Base-by-base conservation (phyloP, 2,888 invertebrate genomes). In the Globia sparganii region DNA sequence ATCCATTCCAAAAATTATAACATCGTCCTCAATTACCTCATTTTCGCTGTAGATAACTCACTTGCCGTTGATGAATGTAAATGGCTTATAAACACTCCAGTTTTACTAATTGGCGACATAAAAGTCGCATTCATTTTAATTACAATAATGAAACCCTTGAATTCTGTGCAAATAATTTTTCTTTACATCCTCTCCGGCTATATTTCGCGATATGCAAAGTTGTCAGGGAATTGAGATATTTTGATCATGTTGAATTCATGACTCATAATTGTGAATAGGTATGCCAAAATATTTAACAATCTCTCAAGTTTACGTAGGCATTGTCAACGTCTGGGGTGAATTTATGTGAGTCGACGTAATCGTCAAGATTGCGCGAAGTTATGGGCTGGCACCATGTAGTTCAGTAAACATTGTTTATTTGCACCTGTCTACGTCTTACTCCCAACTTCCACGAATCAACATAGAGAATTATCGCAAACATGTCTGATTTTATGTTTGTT, bases 321-420 rank as follows among this genome's bases (percentile, higher is more conserved):
- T 79, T 66, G 65, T 58, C 58, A 46, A 69, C 72, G 75, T 70
- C 59, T 73, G 61, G n/a, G 64, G 71, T 77, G 77, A 84, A 84
- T 90, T 88, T 83, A 85, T 86, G 74, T 84, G 74, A 77, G 68
- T 75, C 73, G 70, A 73, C 71, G 43, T 49, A 77, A 79, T 72
- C 58, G 53, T 74, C 67, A 73, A 53, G n/a, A 62, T 75, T 72
- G 56, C 69, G 67, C 80, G 80, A 77, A 74, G 65, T 85, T 73
- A 82, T 77, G 67, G 64, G 37, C 68, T 72, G 75, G 72, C 66
- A 74, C 65, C 56, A 72, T 78, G 49, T 68, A 67, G 81, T 66
- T 72, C 43, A 69, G 61, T 72, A 77, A 81, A 78, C 71, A 78
- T 81, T 81, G 65, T 85, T 79, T 82, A 85, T 82, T 77, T 74